Conservation (phyloP, 2,797 vertebrate genomes). For the Helostoma temminkii region DNA sequence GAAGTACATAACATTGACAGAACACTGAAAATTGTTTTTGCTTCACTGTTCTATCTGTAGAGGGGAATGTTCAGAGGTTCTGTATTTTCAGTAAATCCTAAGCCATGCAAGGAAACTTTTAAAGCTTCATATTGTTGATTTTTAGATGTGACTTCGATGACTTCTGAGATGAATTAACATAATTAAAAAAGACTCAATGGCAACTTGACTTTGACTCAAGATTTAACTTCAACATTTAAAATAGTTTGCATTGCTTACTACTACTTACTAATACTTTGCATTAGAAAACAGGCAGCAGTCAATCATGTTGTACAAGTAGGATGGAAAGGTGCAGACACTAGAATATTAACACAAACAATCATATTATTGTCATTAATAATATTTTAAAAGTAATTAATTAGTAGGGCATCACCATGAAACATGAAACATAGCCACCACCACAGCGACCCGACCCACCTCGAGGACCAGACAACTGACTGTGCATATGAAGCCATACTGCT, state of each 20-base stretch:
- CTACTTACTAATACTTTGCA: no score
- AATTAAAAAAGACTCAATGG: not conserved
- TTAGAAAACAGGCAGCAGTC: not conserved
- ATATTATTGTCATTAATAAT: no score
- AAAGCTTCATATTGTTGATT: not conserved
- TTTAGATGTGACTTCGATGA: not conserved
- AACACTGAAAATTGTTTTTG: not conserved
- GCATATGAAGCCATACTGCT: no score
- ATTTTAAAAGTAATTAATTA: no score
- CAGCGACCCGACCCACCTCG: no score
- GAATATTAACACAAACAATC: no score
- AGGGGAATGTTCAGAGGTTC: not conserved
- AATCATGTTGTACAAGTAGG: no score
- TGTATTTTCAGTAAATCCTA: not conserved
- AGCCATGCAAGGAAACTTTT: not conserved
- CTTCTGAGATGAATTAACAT: not conserved
- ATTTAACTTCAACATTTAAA: not conserved
- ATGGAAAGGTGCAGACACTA: no score
- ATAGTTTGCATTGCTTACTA: no score
- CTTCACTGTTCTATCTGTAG: not conserved
- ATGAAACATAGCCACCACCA: no score
- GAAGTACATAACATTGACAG: conserved; percentile 22
- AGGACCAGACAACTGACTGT: no score
- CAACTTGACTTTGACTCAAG: not conserved
- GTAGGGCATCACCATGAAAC: no score